Conservation (phyloP, 2,797 vertebrate species). For the Myoxocephalus aenaeus region DNA sequence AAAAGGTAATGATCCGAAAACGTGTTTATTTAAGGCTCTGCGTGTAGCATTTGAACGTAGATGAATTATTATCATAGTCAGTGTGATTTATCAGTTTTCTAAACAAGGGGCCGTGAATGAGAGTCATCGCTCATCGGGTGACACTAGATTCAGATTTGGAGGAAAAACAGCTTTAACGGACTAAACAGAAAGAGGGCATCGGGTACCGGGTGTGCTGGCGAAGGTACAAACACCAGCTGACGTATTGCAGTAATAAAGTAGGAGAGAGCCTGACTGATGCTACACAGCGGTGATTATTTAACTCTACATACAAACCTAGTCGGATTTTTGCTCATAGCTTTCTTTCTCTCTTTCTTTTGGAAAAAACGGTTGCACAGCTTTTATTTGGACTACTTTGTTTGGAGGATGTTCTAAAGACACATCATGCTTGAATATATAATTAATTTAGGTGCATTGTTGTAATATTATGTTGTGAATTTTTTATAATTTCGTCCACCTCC, state of each 20-base stretch:
- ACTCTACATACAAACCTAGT: neutral
- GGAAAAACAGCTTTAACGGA: slow-evolving; percentile 1
- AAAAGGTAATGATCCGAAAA: slow-evolving; percentile 44
- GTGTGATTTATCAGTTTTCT: slow-evolving; percentile 29
- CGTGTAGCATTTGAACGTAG: slow-evolving; percentile 31
- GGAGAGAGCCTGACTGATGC: neutral
- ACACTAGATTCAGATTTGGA: neutral
- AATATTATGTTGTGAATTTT: neutral
- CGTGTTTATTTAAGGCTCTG: slow-evolving; percentile 58
- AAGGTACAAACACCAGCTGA: neutral
- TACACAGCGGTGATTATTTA: too few relatives aligned
- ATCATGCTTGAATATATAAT: neutral
- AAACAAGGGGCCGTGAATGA: neutral
- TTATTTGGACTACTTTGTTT: neutral
- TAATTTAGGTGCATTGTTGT: neutral
- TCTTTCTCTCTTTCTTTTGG: neutral
- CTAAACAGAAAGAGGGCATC: neutral
- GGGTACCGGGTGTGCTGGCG: neutral
- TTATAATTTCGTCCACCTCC: neutral
- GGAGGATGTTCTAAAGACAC: neutral
- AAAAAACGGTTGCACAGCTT: neutral
- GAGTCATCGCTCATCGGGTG: slow-evolving; percentile 12
- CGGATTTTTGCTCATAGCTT: neutral
- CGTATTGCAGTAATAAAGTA: neutral
- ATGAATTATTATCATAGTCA: slow-evolving; percentile 27